These are phyloP conservation scores for Vidua macroura DNA, from an alignment of 2,113 vertebrate genomes.

Conservation along the genomic window DNA sequence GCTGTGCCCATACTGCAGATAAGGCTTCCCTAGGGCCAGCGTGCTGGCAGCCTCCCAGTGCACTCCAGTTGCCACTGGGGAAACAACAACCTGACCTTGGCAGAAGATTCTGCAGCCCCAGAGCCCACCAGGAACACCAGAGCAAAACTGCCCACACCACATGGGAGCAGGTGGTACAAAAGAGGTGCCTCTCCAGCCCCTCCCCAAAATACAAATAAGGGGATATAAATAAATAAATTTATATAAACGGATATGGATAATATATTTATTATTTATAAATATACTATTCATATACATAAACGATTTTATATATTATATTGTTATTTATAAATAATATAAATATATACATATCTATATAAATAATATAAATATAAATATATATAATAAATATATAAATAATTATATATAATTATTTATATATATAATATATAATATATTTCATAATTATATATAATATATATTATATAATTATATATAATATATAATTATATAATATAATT, in stretches of 20 bases:
- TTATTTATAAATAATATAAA: too few relatives aligned
- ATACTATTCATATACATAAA: too few relatives aligned
- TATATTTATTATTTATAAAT: neutral
- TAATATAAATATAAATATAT: too few relatives aligned
- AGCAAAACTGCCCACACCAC: neutral
- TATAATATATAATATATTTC: too few relatives aligned
- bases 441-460: too few relatives aligned
- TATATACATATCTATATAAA: too few relatives aligned
- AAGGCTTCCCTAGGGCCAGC: neutral
- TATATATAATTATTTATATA: too few relatives aligned
- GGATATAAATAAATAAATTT: neutral
- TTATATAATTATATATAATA: too few relatives aligned
- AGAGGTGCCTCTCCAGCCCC: neutral
- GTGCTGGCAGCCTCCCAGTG: neutral
- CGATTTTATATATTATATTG: too few relatives aligned
- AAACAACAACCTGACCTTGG: neutral
- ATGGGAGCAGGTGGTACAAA: neutral
- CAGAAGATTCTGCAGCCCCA: neutral
- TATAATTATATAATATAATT: too few relatives aligned
- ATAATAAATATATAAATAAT: too few relatives aligned
- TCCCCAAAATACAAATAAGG: neutral
- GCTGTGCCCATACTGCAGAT: neutral
- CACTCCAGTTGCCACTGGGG: fast-evolving
- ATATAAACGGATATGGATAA: neutral
- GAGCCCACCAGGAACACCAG: neutral